These are phyloP conservation scores for Steatocranus sp. DNA, from an alignment of 2,797 vertebrate species.

Conservation along the genomic window DNA sequence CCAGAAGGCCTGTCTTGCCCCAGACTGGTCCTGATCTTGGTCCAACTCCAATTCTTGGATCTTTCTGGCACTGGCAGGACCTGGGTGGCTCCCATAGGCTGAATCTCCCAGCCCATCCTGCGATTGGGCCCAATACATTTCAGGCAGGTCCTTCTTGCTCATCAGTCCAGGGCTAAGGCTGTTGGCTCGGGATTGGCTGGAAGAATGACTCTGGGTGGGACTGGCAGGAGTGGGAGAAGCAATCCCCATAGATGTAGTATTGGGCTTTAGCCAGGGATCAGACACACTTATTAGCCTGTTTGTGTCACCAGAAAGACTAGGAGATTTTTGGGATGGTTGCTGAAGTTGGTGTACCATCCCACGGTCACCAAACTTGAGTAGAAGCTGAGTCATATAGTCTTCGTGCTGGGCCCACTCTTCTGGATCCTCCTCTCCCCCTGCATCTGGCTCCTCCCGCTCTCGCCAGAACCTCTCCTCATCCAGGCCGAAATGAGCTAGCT, in stretches of 20 bases:
- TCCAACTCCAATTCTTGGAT: slow-evolving; percentile 93
- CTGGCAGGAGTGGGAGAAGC: slow-evolving; percentile 58
- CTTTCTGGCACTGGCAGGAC: slow-evolving; percentile 90
- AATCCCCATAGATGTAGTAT: slow-evolving; percentile 44
- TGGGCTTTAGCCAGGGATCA: slow-evolving; percentile 71
- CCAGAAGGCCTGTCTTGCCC: slow-evolving; percentile 74
- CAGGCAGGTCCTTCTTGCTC: slow-evolving; percentile 88
- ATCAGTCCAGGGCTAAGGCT: slow-evolving; percentile 76
- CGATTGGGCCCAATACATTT: slow-evolving; percentile 95
- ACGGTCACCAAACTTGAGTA: slow-evolving; percentile 92
- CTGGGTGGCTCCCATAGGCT: slow-evolving; percentile 94
- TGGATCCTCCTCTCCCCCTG: slow-evolving; percentile 83
- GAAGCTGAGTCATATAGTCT: slow-evolving; percentile 96
- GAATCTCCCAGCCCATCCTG: slow-evolving; percentile 95
- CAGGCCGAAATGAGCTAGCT: slow-evolving; percentile 81
- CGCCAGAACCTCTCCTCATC: slow-evolving; percentile 87
- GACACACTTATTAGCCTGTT: slow-evolving; percentile 39
- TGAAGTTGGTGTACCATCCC: slow-evolving; percentile 83
- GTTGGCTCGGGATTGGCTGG: slow-evolving; percentile 56
- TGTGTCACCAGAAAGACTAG: slow-evolving; percentile 62
- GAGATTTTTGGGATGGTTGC: slow-evolving; percentile 67
- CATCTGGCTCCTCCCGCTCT: slow-evolving; percentile 75
- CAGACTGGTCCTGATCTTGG: slow-evolving; percentile 68
- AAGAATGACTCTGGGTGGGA: slow-evolving; percentile 64
- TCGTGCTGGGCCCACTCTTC: slow-evolving; percentile 98